Percentiles rank a stretch among this genome's conserved stretches.
phyloP scores from a whole-genome alignment of 1,140 invertebrate genomes.

The Medauroidea extradentata region DNA sequence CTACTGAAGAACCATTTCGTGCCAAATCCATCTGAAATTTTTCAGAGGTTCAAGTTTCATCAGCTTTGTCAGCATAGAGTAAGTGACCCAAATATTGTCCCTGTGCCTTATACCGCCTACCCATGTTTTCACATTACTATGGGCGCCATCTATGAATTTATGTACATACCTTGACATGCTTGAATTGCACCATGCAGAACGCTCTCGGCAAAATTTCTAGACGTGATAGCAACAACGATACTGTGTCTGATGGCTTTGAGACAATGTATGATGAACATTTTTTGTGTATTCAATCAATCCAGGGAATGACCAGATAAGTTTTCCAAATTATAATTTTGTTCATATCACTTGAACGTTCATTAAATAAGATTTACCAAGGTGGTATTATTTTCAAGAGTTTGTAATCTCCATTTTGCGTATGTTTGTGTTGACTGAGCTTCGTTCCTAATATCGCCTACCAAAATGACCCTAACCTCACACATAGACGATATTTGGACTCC shows the following conservation, averaged over 20 bases:
- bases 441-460: no score
- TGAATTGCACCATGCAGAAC: slow-evolving; percentile 12
- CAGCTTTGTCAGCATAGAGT: no score
- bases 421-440: no score
- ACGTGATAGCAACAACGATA: not conserved
- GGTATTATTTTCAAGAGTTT: no score
- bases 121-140: slow-evolving; percentile 1
- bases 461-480: no score
- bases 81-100: slow-evolving; percentile 7
- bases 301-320: not conserved
- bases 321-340: slow-evolving; percentile 3
- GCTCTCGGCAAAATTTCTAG: slow-evolving; percentile 12
- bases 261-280: not conserved
- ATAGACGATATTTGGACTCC: no score
- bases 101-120: slow-evolving; percentile 2
- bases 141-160: no score
- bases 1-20: no score
- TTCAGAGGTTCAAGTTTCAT: no score
- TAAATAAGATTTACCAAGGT: no score
- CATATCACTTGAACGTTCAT: not conserved
- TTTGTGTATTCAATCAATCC: not conserved
- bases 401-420: no score
- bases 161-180: slow-evolving; percentile 10
- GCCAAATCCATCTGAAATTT: no score
- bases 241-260: not conserved